Evolutionary conservation across 2,797 vertebrate genomes (phyloP).

Genomic region (Lepidocolaptes lacrymiger): DNA sequence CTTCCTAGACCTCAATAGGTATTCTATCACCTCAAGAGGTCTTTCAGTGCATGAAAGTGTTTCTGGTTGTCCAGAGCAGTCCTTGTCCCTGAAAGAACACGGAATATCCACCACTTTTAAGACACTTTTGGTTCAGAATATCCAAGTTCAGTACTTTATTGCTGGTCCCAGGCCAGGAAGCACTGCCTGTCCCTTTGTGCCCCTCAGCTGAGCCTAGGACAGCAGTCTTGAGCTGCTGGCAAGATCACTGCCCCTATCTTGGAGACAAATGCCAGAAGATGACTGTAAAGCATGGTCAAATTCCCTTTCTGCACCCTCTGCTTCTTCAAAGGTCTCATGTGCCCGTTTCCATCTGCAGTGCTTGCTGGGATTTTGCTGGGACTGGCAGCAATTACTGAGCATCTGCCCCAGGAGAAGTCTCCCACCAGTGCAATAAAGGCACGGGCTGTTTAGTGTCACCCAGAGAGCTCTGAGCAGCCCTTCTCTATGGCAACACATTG

Average conservation of each 20-base stretch:
- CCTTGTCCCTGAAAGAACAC: background rate
- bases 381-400: constrained; percentile 8
- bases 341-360: background rate
- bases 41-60: background rate
- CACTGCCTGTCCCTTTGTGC: background rate
- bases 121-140: background rate
- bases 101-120: background rate
- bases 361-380: background rate
- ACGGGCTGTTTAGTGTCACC: background rate
- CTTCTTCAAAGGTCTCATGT: background rate
- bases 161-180: background rate
- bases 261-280: background rate
- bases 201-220: background rate
- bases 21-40: background rate
- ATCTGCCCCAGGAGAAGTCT: background rate
- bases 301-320: background rate
- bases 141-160: background rate
- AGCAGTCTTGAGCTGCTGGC: background rate
- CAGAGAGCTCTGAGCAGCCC: background rate
- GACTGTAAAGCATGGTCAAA: background rate
- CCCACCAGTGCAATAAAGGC: background rate
- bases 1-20: background rate
- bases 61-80: background rate
- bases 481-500: background rate
- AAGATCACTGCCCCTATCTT: background rate